These are phyloP conservation scores for Eidolon helvum DNA, from an alignment of 2,113 vertebrate species.

Conservation along the genomic window DNA sequence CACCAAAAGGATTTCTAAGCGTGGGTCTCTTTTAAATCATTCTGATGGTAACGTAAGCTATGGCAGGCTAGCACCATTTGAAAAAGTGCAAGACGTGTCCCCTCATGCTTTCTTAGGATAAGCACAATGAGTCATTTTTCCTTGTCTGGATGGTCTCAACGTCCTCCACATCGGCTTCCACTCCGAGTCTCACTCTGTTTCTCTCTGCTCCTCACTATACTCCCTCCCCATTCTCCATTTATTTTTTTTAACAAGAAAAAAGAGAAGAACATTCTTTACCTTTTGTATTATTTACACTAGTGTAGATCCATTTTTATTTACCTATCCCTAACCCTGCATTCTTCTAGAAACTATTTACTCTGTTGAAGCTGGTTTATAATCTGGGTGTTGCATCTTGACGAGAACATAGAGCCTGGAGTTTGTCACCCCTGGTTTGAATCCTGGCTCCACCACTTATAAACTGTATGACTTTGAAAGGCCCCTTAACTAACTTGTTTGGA, in stretches of 20 bases:
- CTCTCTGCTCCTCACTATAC: background rate
- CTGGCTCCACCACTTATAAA: background rate
- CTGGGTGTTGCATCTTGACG: background rate
- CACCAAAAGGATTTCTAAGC: constrained; percentile 70
- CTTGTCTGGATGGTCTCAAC: constrained; percentile 3
- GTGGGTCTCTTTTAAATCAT: constrained; percentile 77
- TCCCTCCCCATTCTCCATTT: background rate
- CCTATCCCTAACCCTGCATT: background rate
- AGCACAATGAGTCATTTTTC: constrained; percentile 21
- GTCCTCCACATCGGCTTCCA: background rate
- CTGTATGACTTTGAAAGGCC: background rate
- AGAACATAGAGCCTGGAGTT: background rate
- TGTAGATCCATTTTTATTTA: background rate
- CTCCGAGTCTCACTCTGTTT: background rate
- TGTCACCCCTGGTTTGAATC: background rate
- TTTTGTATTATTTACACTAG: background rate
- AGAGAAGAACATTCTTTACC: background rate
- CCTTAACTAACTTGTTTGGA: background rate
- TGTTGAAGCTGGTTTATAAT: background rate
- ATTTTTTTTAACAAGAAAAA: background rate
- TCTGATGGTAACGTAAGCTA: constrained; percentile 66
- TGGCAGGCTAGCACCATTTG: background rate
- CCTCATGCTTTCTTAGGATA: background rate
- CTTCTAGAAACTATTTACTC: background rate
- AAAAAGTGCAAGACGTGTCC: constrained; percentile 21